A percentile compares a stretch with the other conserved stretches of the same genome.
These are phyloP conservation scores for Thaumatotibia leucotreta DNA, from an alignment of 1,140 invertebrate species.

Conservation along the genomic window DNA sequence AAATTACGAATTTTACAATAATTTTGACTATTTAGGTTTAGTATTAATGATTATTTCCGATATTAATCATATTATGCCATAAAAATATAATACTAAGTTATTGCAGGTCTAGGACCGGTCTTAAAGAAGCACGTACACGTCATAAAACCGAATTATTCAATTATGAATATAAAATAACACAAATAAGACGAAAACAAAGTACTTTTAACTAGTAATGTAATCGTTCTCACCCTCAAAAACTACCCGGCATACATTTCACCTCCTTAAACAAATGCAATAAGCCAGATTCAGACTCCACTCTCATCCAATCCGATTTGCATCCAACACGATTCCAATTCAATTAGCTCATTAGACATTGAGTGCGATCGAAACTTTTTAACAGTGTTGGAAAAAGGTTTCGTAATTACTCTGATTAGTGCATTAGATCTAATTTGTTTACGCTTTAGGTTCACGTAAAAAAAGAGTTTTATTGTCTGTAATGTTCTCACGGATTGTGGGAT, in stretches of 20 bases:
- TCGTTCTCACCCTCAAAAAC: neutral
- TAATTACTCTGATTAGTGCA: neutral
- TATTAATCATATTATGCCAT: no score
- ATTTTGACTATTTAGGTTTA: no score
- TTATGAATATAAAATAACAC: no score
- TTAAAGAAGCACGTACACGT: no score
- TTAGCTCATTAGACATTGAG: conserved; percentile 12
- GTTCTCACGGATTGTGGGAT: neutral
- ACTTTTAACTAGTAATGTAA: conserved; percentile 19
- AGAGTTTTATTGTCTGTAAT: neutral
- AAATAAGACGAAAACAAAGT: conserved; percentile 53
- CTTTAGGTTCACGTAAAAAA: neutral
- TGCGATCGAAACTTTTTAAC: conserved; percentile 8
- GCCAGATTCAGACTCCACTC: neutral
- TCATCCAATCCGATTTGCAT: conserved; percentile 1
- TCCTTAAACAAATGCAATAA: neutral
- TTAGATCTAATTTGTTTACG: neutral
- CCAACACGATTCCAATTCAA: neutral
- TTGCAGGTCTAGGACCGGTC: no score
- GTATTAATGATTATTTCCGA: no score
- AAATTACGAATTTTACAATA: no score
- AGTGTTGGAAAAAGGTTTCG: neutral
- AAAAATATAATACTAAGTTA: no score
- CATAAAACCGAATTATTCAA: no score
- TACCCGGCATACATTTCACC: neutral